Evolutionary conservation across 2,797 vertebrate genomes (phyloP).

Genomic region (Gallinago solitaria): DNA sequence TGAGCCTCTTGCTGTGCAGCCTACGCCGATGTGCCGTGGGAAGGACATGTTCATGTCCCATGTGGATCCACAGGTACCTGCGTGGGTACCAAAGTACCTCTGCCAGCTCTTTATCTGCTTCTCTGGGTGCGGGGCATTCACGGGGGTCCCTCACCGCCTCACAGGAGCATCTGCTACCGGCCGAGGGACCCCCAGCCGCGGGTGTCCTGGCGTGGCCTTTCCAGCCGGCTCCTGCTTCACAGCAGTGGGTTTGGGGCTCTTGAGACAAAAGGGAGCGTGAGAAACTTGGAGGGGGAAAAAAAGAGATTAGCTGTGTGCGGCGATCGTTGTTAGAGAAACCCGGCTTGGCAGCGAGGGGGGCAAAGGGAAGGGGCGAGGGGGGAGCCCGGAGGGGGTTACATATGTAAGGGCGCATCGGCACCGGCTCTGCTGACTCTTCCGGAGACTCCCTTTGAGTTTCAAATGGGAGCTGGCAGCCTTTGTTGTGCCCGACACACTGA

Average conservation of each 20-base stretch:
- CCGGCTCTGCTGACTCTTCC: not conserved
- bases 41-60: fast-evolving
- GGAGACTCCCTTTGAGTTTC: conserved; percentile 52
- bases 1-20: no score
- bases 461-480: conserved; percentile 7
- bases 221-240: not conserved
- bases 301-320: not conserved
- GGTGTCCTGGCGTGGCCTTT: not conserved
- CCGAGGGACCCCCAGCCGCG: not conserved
- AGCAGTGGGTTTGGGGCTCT: not conserved
- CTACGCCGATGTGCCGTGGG: fast-evolving
- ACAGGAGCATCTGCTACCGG: not conserved
- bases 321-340: not conserved
- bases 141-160: not conserved
- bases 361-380: not conserved
- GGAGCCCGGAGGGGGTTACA: not conserved
- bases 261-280: conserved; percentile 28
- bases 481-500: conserved; percentile 37
- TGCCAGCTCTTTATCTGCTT: fast-evolving
- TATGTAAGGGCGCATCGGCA: conserved; percentile 6
- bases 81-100: not conserved
- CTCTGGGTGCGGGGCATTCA: not conserved
- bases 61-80: not conserved
- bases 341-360: not conserved
- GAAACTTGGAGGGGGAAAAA: not conserved